These are phyloP conservation scores for Busseola fusca DNA, from an alignment of 2,888 invertebrate genomes.

Conservation along the genomic window DNA sequence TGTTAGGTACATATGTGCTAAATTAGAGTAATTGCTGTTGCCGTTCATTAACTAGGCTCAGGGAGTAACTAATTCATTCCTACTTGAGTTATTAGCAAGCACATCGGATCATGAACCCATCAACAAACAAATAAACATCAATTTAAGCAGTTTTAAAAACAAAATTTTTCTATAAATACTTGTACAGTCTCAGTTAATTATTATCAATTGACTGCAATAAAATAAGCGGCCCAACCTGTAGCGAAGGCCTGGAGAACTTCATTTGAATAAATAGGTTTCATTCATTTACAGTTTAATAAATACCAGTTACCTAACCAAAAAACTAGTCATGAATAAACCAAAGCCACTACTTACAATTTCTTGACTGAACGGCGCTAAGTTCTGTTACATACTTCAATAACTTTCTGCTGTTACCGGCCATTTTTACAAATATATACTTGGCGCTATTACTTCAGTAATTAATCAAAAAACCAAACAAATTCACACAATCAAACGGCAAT, in stretches of 20 bases:
- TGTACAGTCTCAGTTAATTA: slow-evolving; percentile 31
- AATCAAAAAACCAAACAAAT: slow-evolving; percentile 25
- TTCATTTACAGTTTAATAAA: slow-evolving; percentile 16
- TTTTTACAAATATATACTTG: slow-evolving; percentile 65
- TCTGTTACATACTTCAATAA: slow-evolving; percentile 80
- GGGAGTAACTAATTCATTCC: slow-evolving; percentile 5
- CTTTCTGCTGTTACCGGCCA: slow-evolving; percentile 77
- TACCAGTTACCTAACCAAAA: slow-evolving; percentile 72
- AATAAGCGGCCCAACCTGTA: neutral
- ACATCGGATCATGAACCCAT: neutral
- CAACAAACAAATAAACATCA: neutral
- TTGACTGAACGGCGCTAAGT: slow-evolving; percentile 66
- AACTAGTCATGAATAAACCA: slow-evolving; percentile 32
- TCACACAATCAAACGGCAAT: slow-evolving; percentile 31
- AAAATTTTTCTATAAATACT: slow-evolving; percentile 25
- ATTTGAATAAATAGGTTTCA: slow-evolving; percentile 5
- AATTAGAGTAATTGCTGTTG: slow-evolving; percentile 20
- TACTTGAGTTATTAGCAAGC: slow-evolving; percentile 6
- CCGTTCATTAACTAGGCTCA: slow-evolving; percentile 16
- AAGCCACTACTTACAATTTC: slow-evolving; percentile 80
- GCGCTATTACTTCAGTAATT: slow-evolving; percentile 38
- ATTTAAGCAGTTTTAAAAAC: neutral
- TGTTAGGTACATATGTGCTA: neutral
- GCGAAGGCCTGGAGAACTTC: accelerated
- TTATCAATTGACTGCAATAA: neutral